Evolutionary conservation across 2,888 invertebrate species (phyloP), one percentile per base, ranked within the genome.

Genomic region (Octonoba sinensis): DNA sequence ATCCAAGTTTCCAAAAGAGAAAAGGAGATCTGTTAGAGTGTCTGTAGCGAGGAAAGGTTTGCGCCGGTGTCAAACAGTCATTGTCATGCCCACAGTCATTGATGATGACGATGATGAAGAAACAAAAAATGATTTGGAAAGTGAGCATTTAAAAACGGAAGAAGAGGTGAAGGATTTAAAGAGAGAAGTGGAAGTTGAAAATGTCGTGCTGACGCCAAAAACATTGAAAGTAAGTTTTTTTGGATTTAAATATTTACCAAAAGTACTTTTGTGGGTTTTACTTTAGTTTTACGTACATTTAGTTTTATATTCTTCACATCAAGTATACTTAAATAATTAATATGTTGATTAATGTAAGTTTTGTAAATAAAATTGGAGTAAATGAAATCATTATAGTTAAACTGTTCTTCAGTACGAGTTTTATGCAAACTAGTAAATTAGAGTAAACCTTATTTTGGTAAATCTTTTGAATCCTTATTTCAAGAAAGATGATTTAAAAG

Each of bases 41-140:
- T 83, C 83, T 47, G 70, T 78, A 1, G 77, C 77, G 18, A 69
- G 65, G 22, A 62, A 57, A 3, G 77, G 77, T 8, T 49, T 83
- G 18, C 51, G 83, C 13, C 56, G 78, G 16, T 83, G 83, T 36
- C 77, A 83, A 56, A 78, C 83, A 0, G 78, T 83, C 20, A 78
- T 83, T 13, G 74, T 83, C 18, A 83, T 83, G 83, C 83, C 83
- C 3, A 70, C 74, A 3, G 83, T 83, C 11, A 57, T 18, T 22
- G 83, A 83, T 20, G 77, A 78, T 16, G 83, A 83, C 6, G 77
- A 77, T 2, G 73, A 78, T 3, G 69, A 78, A 0, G 47, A 46
- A 8, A 70, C 36, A 16, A 73, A 74, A 24, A 20, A 49, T 11
- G 27, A 49, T 8, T 56, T 60, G 3, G 13, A 49, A 18, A 59